Conservation (phyloP, 2,888 invertebrate species). For the Epistrophella euchroma region DNA sequence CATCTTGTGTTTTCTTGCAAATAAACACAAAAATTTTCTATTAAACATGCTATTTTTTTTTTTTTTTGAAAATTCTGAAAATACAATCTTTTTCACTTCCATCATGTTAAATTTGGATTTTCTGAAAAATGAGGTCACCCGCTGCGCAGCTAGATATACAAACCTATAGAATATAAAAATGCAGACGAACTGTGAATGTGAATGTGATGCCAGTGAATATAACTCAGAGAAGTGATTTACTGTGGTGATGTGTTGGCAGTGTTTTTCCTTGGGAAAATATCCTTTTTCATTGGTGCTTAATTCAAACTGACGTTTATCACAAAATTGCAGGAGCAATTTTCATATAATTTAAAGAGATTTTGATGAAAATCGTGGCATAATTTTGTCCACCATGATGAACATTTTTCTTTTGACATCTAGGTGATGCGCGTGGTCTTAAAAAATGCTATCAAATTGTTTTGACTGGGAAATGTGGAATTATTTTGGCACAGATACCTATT, state of each 20-base stretch:
- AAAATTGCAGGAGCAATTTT: slow-evolving; percentile 43
- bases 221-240: slow-evolving; percentile 33
- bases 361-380: slow-evolving; percentile 7
- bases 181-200: neutral
- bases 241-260: slow-evolving; percentile 9
- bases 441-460: slow-evolving; percentile 31
- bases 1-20: slow-evolving; percentile 40
- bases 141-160: slow-evolving; percentile 27
- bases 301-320: slow-evolving; percentile 51
- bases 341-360: slow-evolving; percentile 2
- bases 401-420: slow-evolving; percentile 51
- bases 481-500: slow-evolving; percentile 29
- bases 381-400: slow-evolving; percentile 46
- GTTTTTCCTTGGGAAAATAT: slow-evolving; percentile 30
- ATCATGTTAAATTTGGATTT: slow-evolving; percentile 62
- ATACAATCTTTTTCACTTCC: slow-evolving; percentile 65
- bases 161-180: neutral
- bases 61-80: slow-evolving; percentile 69
- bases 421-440: slow-evolving; percentile 16
- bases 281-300: slow-evolving; percentile 42
- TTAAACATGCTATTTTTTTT: slow-evolving; percentile 46
- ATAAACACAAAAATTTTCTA: slow-evolving; percentile 40
- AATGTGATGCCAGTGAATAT: neutral
- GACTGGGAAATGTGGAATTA: slow-evolving; percentile 7
- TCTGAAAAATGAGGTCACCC: slow-evolving; percentile 64